A percentile compares a stretch with the other conserved stretches of the same genome.
Conservation (phyloP, 2,113 vertebrate genomes). For the Anthoscopus minutus region DNA sequence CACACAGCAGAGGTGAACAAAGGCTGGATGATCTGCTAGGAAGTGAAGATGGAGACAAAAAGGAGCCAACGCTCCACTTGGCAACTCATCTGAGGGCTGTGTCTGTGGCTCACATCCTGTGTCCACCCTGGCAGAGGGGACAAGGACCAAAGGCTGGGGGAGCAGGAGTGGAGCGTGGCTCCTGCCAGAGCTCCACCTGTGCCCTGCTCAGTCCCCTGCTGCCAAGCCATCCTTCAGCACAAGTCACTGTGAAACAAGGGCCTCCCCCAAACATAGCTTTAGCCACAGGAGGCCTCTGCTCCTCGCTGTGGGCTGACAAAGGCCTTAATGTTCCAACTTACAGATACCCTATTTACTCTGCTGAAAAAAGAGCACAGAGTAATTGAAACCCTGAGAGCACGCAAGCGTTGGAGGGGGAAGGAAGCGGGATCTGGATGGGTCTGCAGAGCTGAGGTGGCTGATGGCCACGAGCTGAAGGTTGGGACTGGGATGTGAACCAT, state of each 20-base stretch:
- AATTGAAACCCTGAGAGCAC: neutral
- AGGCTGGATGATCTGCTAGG: neutral
- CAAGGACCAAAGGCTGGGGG: neutral
- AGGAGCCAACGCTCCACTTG: neutral
- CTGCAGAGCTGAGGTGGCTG: neutral
- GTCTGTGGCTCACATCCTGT: neutral
- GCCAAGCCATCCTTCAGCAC: neutral
- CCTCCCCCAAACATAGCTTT: neutral
- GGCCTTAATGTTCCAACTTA: slow-evolving; percentile 4
- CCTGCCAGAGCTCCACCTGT: neutral
- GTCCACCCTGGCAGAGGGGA: neutral
- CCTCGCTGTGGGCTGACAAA: slow-evolving; percentile 6
- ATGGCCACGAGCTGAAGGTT: rapidly evolving
- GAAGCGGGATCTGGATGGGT: rapidly evolving
- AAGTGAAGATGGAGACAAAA: neutral
- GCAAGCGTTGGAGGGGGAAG: neutral
- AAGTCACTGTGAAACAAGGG: neutral
- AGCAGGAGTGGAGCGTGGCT: neutral
- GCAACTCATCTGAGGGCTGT: neutral
- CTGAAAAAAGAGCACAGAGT: neutral
- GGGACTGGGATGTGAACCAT: rapidly evolving
- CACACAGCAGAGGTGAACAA: rapidly evolving
- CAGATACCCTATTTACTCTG: slow-evolving; percentile 4
- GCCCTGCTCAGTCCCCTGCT: neutral
- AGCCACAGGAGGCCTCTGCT: slow-evolving; percentile 21